Percentiles rank a stretch among this genome's conserved stretches.
Evolutionary conservation across 2,888 invertebrate species (phyloP).

Genomic region (Orchestes rusci): DNA sequence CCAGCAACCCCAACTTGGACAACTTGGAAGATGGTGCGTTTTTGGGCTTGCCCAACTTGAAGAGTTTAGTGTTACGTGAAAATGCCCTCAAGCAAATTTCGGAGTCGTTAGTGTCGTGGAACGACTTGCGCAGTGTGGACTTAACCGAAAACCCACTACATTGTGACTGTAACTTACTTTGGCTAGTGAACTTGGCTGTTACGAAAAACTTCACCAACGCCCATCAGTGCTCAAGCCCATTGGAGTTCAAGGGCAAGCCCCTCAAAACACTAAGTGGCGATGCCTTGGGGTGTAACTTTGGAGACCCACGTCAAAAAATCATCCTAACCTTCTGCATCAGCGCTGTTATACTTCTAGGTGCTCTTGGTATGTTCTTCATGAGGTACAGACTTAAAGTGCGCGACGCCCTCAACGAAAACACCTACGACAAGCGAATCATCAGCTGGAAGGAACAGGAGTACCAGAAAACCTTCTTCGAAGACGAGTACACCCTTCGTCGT

Average conservation of each 20-base stretch:
- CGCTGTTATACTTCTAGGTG: conserved; percentile 63
- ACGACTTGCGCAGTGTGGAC: conserved; percentile 66
- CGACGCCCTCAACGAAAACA: background rate
- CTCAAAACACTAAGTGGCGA: conserved; percentile 63
- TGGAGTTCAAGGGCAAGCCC: conserved; percentile 61
- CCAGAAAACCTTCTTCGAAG: background rate
- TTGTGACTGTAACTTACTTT: conserved; percentile 73
- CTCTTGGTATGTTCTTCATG: conserved; percentile 43
- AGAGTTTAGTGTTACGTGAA: conserved; percentile 67
- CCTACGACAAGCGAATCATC: background rate
- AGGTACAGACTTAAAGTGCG: background rate
- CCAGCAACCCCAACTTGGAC: conserved; percentile 67
- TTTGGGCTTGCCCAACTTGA: conserved; percentile 71
- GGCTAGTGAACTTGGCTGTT: conserved; percentile 65
- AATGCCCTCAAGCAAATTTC: conserved; percentile 63
- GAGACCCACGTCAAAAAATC: conserved; percentile 70
- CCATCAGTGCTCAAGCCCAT: conserved; percentile 67
- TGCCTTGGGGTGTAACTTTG: conserved; percentile 73
- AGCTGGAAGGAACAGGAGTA: background rate
- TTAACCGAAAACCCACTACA: conserved; percentile 75
- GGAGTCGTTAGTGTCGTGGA: conserved; percentile 74
- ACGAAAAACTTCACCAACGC: conserved; percentile 57
- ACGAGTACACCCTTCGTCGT: background rate
- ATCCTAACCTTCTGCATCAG: conserved; percentile 68
- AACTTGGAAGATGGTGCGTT: conserved; percentile 69